Base-by-base conservation (phyloP, 35 echinoderm and acorn worm genomes). In the Chiridota heheva region DNA sequence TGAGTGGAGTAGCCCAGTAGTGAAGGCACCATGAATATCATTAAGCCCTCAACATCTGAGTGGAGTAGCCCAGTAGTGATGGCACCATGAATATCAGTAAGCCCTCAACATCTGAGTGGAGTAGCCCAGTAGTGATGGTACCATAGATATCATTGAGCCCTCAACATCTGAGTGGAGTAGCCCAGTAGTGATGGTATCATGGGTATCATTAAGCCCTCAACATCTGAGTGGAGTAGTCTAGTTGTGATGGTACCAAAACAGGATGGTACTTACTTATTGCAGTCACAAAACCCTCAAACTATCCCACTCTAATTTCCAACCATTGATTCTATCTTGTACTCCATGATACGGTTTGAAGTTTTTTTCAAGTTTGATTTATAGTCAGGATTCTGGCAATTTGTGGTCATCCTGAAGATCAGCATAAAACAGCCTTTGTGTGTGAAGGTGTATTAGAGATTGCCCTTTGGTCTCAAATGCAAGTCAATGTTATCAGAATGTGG, bases 281-380 rank as follows among this genome's bases (percentile, higher is more conserved):
- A 42, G 69, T 73, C 13, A 73, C 69, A 29, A 48, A 73, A 73
- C 43, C 69, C 5, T 73, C 69, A 29, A 73, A 73, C 47, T 73
- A 73, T 31, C 69, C 69, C 24, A 73, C 47, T 44, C 69, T 43
- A 7, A 44, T 43, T 73, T 44, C 69, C 69, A 7, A 44, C 69
- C 36, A 73, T 73, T 25, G 69, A 73, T 17, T 42, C 38, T 45
- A 31, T 73, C 18, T 44, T 73, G 42, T n/a, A 44, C 33, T 73
- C 69, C 16, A 73, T 73, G 38, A 18, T 29, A 10, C 22, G 36
- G 18, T 40, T 43, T 13, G 17, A 48, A 20, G 69, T 73, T 20
- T 73, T 73, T 48, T 73, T 43, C 42, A 73, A 38, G 13, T 25
- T 73, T 13, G 69, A 73, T 73, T 45, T 73, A 2, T 44, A 73